Percentiles rank a stretch among this genome's conserved stretches.
Conservation (phyloP, 2,113 vertebrate genomes). For the Amia ocellicauda region DNA sequence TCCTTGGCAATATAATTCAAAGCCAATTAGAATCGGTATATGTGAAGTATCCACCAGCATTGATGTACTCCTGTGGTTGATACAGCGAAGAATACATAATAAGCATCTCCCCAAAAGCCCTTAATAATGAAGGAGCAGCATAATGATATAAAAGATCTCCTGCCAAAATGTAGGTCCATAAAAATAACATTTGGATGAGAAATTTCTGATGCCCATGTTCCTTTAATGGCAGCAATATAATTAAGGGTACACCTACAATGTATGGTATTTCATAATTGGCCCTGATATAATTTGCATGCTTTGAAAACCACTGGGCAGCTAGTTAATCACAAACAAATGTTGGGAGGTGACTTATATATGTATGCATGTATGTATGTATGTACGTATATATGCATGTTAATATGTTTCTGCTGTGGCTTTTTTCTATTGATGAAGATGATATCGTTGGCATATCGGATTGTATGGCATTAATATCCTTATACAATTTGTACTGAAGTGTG, state of each 20-base stretch:
- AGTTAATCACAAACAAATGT: constrained; percentile 7
- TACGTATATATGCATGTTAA: too few relatives aligned
- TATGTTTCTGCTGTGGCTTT: too few relatives aligned
- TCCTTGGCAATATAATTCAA: constrained; percentile 31
- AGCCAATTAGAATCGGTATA: constrained; percentile 52
- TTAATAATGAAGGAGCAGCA: constrained; percentile 64
- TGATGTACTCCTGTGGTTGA: constrained; percentile 58
- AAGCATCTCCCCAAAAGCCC: constrained; percentile 61
- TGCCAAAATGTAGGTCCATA: constrained; percentile 59
- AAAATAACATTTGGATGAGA: constrained; percentile 62
- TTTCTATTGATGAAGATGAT: too few relatives aligned
- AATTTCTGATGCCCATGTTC: constrained; percentile 6
- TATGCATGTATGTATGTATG: too few relatives aligned
- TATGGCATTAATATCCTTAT: not conserved
- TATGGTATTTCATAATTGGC: constrained; percentile 6
- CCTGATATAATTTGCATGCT: not conserved
- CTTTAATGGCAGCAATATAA: constrained; percentile 42
- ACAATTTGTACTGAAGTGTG: too few relatives aligned
- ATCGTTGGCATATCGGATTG: not conserved
- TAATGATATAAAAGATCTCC: constrained; percentile 66
- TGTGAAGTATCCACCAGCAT: constrained; percentile 63
- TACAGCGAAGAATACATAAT: constrained; percentile 58
- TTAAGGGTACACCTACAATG: constrained; percentile 35
- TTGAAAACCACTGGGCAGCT: not conserved
- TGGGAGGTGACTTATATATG: not conserved